These are phyloP conservation scores for Drusus annulatus DNA, from an alignment of 1,140 invertebrate species.

Conservation along the genomic window DNA sequence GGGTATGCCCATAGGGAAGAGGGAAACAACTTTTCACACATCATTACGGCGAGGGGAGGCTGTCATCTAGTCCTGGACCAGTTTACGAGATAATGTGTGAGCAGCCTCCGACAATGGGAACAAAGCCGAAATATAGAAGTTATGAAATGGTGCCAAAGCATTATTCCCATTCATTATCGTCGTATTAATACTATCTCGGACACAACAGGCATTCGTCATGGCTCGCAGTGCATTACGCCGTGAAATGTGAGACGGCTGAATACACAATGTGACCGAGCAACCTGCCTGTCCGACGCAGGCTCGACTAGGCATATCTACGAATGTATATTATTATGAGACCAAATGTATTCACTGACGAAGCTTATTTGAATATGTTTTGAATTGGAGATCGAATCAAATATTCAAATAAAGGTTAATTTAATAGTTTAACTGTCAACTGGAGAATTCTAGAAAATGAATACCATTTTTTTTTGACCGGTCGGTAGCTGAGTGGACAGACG, in stretches of 20 bases:
- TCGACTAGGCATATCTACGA: neutral
- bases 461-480: too few species aligned
- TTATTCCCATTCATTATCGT: conserved; percentile 39
- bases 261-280: conserved; percentile 10
- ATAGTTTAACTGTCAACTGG: conserved; percentile 2
- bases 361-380: conserved; percentile 34
- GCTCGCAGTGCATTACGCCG: neutral
- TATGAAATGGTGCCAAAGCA: conserved; percentile 37
- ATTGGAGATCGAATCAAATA: conserved; percentile 8
- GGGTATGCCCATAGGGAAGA: neutral
- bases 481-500: too few species aligned
- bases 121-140: conserved; percentile 15
- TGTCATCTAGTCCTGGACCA: conserved; percentile 10
- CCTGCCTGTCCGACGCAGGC: conserved; percentile 6
- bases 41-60: conserved; percentile 32
- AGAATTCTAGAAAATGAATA: too few species aligned
- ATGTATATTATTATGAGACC: conserved; percentile 4
- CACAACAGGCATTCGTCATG: conserved; percentile 24
- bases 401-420: neutral
- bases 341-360: neutral
- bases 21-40: conserved; percentile 32
- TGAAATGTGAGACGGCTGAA: conserved; percentile 32
- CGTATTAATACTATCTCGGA: conserved; percentile 33
- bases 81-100: conserved; percentile 1
- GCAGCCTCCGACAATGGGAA: conserved; percentile 23